A percentile compares a stretch with the other conserved stretches of the same genome.
phyloP scores from a whole-genome alignment of 2,797 vertebrate species.

The Hydrocynus forskahlii region DNA sequence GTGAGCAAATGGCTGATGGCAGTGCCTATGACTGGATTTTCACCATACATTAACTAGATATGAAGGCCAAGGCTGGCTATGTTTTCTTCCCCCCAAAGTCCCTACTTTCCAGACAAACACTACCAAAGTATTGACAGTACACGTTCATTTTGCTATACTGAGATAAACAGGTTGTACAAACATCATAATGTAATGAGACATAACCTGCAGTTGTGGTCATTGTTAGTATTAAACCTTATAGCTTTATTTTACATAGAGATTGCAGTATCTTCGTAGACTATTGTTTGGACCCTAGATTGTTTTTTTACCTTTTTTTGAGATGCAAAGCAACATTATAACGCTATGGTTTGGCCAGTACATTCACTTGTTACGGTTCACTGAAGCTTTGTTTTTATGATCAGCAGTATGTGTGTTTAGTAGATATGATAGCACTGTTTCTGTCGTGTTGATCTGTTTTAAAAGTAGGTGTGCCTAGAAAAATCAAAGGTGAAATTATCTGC shows the following conservation, averaged over 20 bases:
- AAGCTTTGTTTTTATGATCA: not conserved
- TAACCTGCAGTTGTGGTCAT: not conserved
- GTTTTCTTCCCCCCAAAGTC: too few relatives aligned
- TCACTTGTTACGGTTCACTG: not conserved
- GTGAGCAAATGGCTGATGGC: too few relatives aligned
- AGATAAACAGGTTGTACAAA: constrained; percentile 1
- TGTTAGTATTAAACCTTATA: not conserved
- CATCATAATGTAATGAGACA: not conserved
- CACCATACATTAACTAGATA: too few relatives aligned
- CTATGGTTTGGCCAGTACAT: not conserved
- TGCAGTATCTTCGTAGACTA: not conserved
- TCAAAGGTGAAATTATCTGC: constrained; percentile 3
- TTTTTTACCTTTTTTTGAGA: not conserved
- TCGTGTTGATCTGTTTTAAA: not conserved
- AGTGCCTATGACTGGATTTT: too few relatives aligned
- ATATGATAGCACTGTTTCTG: not conserved
- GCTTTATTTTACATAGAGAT: not conserved
- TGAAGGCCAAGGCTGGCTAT: too few relatives aligned
- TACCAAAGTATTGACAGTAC: not conserved
- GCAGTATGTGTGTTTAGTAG: not conserved
- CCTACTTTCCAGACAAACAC: too few relatives aligned
- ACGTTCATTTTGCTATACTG: not conserved
- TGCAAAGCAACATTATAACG: not conserved
- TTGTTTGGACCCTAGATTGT: not conserved
- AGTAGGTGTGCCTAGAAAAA: not conserved